These are phyloP conservation scores for Tortrix viridana DNA, from an alignment of 2,888 invertebrate genomes.

Conservation along the genomic window DNA sequence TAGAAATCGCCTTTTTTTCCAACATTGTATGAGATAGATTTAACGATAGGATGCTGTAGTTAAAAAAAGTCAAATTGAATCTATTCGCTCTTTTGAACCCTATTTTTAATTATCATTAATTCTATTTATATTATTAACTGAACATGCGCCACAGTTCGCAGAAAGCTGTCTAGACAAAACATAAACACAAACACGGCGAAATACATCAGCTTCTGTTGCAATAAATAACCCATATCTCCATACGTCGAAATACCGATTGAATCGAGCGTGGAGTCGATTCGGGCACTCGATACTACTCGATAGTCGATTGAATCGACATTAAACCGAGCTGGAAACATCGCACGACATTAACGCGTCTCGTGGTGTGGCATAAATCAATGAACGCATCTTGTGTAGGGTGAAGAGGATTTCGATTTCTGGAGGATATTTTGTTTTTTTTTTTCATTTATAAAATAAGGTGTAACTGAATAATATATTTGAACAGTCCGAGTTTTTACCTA, in stretches of 20 bases:
- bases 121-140: too few species aligned
- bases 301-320: constrained; percentile 41
- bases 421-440: background rate
- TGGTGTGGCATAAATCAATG: constrained; percentile 61
- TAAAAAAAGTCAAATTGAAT: too few species aligned
- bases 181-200: too few species aligned
- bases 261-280: constrained; percentile 3
- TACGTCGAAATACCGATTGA: background rate
- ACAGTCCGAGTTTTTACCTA: too few species aligned
- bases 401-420: constrained; percentile 36
- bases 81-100: too few species aligned
- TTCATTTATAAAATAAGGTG: background rate
- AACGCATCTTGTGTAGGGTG: constrained; percentile 46
- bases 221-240: background rate
- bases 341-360: constrained; percentile 55
- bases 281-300: constrained; percentile 8
- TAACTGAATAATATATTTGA: too few species aligned
- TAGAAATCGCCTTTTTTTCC: too few species aligned
- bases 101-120: too few species aligned
- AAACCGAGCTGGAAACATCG: constrained; percentile 48
- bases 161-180: background rate
- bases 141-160: background rate
- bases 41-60: too few species aligned
- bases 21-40: too few species aligned
- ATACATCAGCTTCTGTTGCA: too few species aligned